A percentile compares a stretch with the other conserved stretches of the same genome.
phyloP scores from a whole-genome alignment of 2,797 vertebrate species.

The Enoplosus armatus region DNA sequence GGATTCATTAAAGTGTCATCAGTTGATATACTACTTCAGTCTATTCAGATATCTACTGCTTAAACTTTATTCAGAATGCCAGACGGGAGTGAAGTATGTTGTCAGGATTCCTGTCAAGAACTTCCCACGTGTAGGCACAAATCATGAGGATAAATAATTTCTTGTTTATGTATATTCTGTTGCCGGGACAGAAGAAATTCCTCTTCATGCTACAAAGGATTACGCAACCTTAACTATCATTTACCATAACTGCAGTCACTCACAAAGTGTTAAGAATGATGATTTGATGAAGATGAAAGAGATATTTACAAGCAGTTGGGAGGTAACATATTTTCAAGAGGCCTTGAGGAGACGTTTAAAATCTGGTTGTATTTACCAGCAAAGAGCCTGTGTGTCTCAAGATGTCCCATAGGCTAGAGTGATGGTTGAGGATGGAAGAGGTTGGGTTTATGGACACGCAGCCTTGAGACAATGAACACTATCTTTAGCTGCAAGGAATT shows the following conservation, averaged over 20 bases:
- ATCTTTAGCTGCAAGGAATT: constrained; percentile 83
- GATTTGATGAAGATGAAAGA: constrained; percentile 32
- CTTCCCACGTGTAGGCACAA: neutral
- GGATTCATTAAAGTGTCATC: neutral
- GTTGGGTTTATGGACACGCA: constrained; percentile 72
- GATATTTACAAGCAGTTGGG: constrained; percentile 20
- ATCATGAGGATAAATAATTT: neutral
- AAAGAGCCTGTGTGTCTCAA: constrained; percentile 43
- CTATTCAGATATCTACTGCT: neutral
- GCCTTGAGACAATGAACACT: constrained; percentile 77
- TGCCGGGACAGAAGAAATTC: neutral
- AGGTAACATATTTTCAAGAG: constrained; percentile 15
- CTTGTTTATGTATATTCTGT: constrained; percentile 4
- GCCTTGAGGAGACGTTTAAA: constrained; percentile 50
- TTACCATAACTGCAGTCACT: neutral
- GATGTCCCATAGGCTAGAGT: constrained; percentile 39
- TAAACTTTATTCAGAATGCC: neutral
- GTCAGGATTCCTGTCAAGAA: neutral
- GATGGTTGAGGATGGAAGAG: constrained; percentile 67
- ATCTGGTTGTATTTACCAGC: constrained; percentile 63
- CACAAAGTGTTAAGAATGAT: constrained; percentile 6
- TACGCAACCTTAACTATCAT: neutral
- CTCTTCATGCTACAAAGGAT: neutral
- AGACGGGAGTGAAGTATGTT: neutral
- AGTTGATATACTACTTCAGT: neutral